A percentile compares a stretch with the other conserved stretches of the same genome.
phyloP scores from a whole-genome alignment of 2,888 invertebrate species.

The Catocala nupta region DNA sequence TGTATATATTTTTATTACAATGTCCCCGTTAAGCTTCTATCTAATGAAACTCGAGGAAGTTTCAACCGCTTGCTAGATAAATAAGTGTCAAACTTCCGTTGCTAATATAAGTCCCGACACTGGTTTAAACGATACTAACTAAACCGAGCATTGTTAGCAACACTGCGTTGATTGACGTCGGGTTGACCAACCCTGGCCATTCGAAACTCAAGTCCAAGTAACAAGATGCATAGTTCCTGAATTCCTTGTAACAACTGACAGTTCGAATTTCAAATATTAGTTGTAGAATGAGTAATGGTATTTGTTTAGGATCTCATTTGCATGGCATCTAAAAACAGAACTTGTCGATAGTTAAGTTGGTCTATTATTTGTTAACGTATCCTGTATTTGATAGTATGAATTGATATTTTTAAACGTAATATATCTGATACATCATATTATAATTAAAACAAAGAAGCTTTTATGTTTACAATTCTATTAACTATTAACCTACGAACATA shows the following conservation, averaged over 20 bases:
- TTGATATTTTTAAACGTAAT: too few species aligned
- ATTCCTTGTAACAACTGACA: conserved; percentile 61
- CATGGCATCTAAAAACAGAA: conserved; percentile 44
- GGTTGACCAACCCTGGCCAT: conserved; percentile 75
- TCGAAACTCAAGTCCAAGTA: conserved; percentile 61
- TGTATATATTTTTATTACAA: background rate
- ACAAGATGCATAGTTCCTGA: conserved; percentile 68
- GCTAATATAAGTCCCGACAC: conserved; percentile 40
- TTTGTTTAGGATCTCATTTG: conserved; percentile 58
- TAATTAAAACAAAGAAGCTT: too few species aligned
- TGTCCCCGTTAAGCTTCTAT: background rate
- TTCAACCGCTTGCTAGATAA: conserved; percentile 26
- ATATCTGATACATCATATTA: too few species aligned
- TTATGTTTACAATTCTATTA: too few species aligned
- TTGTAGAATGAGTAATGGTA: conserved; percentile 71
- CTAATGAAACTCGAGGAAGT: conserved; percentile 4
- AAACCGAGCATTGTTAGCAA: conserved; percentile 62
- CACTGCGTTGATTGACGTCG: conserved; percentile 79
- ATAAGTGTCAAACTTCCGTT: conserved; percentile 41
- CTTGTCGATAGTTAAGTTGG: conserved; percentile 20
- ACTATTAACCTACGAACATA: too few species aligned
- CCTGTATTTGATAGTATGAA: background rate
- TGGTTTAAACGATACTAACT: conserved; percentile 39
- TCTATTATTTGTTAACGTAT: conserved; percentile 22
- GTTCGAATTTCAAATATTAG: conserved; percentile 70